Percentiles rank a stretch among this genome's conserved stretches.
Conservation (phyloP, 2,888 invertebrate species). For the Lasius platythorax region DNA sequence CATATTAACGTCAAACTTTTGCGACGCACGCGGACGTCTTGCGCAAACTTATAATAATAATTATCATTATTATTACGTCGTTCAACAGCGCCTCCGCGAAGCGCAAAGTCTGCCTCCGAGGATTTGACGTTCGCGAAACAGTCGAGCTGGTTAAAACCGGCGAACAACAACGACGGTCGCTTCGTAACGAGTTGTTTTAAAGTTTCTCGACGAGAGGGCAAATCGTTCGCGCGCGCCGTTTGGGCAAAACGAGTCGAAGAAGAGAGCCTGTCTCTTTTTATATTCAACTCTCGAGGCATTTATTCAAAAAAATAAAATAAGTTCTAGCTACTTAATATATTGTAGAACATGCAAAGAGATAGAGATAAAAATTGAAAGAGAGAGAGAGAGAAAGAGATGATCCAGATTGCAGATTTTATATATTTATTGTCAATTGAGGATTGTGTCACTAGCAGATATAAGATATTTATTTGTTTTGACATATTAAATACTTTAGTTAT, state of each 20-base stretch:
- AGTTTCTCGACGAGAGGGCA: constrained; percentile 64
- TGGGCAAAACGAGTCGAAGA: constrained; percentile 10
- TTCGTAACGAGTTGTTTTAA: constrained; percentile 63
- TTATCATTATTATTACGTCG: constrained; percentile 68
- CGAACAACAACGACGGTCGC: constrained; percentile 59
- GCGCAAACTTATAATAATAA: constrained; percentile 67
- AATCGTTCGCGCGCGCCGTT: constrained; percentile 51
- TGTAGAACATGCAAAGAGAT: constrained; percentile 1
- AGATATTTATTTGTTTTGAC: not conserved
- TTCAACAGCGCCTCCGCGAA: constrained; percentile 28
- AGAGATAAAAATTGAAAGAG: not conserved
- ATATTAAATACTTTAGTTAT: not conserved
- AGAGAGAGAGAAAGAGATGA: not conserved
- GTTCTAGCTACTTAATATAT: constrained; percentile 8
- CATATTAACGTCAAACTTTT: constrained; percentile 58
- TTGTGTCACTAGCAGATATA: too few relatives aligned
- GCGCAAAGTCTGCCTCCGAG: constrained; percentile 48
- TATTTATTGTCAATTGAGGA: not conserved
- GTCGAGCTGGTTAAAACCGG: constrained; percentile 59
- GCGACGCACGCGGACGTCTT: constrained; percentile 35
- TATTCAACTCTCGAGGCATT: constrained; percentile 11
- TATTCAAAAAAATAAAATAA: constrained; percentile 42
- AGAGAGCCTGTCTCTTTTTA: constrained; percentile 2
- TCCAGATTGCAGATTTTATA: not conserved
- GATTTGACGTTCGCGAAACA: constrained; percentile 63